Conservation (phyloP, 2,888 invertebrate species). For the Colostygia pectinataria region DNA sequence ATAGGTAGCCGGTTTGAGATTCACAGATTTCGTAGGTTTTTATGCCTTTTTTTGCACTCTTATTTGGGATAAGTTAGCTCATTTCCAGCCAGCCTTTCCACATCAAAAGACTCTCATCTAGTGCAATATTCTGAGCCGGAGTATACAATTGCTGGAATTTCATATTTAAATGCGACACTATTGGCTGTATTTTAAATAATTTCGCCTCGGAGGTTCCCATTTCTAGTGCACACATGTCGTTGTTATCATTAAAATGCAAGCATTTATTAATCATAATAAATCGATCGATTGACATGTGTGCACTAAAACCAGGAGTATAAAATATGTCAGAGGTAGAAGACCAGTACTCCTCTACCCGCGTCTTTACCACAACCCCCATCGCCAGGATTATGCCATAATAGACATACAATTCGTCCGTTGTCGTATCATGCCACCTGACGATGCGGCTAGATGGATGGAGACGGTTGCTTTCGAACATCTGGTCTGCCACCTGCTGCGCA, state of each 20-base stretch:
- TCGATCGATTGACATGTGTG: conserved; percentile 12
- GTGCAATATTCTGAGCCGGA: conserved; percentile 25
- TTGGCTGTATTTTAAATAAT: conserved; percentile 33
- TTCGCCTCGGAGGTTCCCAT: conserved; percentile 23
- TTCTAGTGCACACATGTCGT: conserved; percentile 11
- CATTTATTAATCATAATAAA: conserved; percentile 5
- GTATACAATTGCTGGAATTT: conserved; percentile 6
- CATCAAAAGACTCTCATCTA: conserved; percentile 31
- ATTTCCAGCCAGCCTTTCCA: conserved; percentile 34
- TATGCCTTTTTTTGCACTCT: conserved; percentile 23
- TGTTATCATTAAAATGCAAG: conserved; percentile 8
- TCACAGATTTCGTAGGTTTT: conserved; percentile 38
- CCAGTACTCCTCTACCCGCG: conserved; percentile 37
- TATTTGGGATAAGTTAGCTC: conserved; percentile 28
- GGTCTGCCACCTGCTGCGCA: conserved; percentile 35
- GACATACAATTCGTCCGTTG: conserved; percentile 27
- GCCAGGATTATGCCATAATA: conserved; percentile 36
- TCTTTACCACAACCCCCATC: conserved; percentile 35
- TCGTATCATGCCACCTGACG: conserved; percentile 14
- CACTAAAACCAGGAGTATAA: conserved; percentile 11
- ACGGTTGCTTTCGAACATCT: conserved; percentile 1
- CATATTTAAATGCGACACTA: conserved; percentile 11
- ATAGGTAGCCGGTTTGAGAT: conserved; percentile 35
- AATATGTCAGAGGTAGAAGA: conserved; percentile 27
- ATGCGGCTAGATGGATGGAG: conserved; percentile 28